Evolutionary conservation across 2,113 vertebrate genomes (phyloP).

Genomic region (Meleagris gallopavo): DNA sequence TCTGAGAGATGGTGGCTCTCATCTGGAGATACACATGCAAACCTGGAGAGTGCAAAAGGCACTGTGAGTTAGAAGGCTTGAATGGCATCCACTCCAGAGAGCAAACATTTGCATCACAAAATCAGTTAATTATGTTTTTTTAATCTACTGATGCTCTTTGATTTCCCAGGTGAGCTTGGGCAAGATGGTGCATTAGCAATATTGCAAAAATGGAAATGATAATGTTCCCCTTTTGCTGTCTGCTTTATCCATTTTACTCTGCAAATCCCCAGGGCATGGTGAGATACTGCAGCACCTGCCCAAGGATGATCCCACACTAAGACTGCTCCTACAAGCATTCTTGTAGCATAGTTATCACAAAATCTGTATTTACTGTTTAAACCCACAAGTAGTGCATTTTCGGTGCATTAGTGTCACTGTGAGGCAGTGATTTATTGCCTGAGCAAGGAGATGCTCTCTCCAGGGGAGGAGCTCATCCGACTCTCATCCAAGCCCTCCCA

Average conservation of each 20-base stretch:
- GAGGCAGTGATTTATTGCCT: constrained; percentile 20
- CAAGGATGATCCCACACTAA: not conserved
- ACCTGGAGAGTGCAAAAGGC: not conserved
- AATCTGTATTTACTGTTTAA: not conserved
- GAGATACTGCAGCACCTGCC: not conserved
- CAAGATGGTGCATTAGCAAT: not conserved
- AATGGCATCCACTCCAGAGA: not conserved
- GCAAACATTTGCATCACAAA: not conserved
- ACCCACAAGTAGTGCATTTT: constrained; percentile 4
- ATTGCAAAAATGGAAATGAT: not conserved
- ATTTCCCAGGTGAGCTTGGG: not conserved
- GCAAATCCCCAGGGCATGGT: not conserved
- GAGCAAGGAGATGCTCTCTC: not conserved
- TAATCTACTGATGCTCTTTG: not conserved
- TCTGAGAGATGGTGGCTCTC: not conserved
- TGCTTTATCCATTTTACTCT: not conserved
- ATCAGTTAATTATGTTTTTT: not conserved
- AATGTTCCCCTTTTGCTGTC: not conserved
- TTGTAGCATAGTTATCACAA: not conserved
- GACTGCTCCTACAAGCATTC: not conserved
- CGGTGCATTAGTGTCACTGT: not conserved
- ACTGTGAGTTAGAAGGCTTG: not conserved
- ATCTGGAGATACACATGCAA: not conserved
- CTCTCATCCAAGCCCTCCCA: not conserved
- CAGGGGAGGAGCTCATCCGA: not conserved